Conservation (phyloP, 2,797 vertebrate genomes). For the Schizopygopsis malacanthus region DNA sequence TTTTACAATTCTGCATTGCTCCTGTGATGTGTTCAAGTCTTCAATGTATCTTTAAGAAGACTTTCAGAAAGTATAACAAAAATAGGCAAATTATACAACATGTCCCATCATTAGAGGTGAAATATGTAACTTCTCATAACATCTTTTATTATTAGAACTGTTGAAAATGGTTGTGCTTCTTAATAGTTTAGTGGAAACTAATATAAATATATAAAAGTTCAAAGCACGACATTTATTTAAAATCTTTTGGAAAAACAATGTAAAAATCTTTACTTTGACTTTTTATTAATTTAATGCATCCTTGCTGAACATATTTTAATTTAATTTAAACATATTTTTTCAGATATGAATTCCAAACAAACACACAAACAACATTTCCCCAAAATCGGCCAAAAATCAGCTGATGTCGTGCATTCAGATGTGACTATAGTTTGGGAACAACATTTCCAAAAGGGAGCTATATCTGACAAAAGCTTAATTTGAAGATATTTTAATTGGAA, state of each 20-base stretch:
- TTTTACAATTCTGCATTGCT: slow-evolving; percentile 13
- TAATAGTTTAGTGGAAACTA: too few species aligned
- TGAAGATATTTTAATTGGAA: not conserved
- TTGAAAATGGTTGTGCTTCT: not conserved
- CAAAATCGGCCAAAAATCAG: too few species aligned
- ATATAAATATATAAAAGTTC: too few species aligned
- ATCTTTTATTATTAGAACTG: not conserved
- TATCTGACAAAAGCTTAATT: not conserved
- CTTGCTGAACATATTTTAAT: too few species aligned
- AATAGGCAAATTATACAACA: not conserved
- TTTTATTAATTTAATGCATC: too few species aligned
- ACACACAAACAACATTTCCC: too few species aligned
- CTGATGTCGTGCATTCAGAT: too few species aligned
- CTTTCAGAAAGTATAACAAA: not conserved
- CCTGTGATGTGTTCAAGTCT: not conserved
- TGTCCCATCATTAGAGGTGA: not conserved
- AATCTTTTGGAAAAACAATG: too few species aligned
- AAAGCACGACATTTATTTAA: too few species aligned
- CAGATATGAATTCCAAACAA: too few species aligned
- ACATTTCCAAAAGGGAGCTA: not conserved
- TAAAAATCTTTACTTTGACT: too few species aligned
- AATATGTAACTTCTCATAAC: not conserved
- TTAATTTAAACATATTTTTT: too few species aligned
- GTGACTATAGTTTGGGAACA: not conserved
- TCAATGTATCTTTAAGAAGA: not conserved